A percentile compares a stretch with the other conserved stretches of the same genome.
Conservation (phyloP, 2,113 vertebrate genomes). For the Psittacara wagleri region DNA sequence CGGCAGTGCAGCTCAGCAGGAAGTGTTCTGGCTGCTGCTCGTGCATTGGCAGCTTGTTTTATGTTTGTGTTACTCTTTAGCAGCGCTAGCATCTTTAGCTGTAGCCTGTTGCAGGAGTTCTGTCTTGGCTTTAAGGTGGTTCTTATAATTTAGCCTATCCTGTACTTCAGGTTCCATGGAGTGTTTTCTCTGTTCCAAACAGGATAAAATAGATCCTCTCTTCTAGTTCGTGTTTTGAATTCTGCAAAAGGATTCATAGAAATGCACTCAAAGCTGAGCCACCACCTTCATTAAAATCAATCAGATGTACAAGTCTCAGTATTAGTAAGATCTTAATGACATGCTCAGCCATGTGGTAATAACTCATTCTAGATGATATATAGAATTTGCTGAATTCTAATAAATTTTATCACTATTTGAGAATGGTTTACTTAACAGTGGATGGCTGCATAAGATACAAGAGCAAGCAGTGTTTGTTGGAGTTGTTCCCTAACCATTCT, state of each 20-base stretch:
- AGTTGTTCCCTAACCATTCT: background rate
- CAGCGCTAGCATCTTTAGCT: background rate
- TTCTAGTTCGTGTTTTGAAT: background rate
- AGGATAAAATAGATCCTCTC: background rate
- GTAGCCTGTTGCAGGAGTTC: background rate
- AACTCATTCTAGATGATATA: background rate
- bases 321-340: background rate
- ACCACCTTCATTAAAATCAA: background rate
- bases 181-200: background rate
- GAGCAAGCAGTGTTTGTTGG: background rate
- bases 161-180: rapidly evolving
- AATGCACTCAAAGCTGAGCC: background rate
- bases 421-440: background rate
- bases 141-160: rapidly evolving
- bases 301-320: background rate
- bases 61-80: no score
- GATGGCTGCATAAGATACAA: background rate
- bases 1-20: rapidly evolving
- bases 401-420: background rate
- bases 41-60: rapidly evolving
- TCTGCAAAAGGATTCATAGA: background rate
- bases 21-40: rapidly evolving
- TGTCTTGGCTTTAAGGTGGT: background rate
- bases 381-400: background rate
- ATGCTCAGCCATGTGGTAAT: background rate